phyloP scores from a whole-genome alignment of 2,888 invertebrate species.

The Rhopalosiphum nymphaeae region DNA sequence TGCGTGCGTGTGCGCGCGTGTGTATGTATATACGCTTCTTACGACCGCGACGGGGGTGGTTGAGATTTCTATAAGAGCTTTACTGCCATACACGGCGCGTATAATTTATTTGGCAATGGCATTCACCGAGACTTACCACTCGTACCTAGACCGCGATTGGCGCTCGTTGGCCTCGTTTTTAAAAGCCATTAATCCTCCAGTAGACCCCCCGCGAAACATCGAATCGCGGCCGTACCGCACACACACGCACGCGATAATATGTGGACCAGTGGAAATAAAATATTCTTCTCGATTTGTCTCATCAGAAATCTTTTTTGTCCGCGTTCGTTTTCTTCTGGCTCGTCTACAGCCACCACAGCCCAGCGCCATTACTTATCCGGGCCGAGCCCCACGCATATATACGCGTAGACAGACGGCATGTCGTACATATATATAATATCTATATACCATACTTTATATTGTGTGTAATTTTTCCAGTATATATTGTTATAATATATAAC shows the following conservation, averaged over 20 bases:
- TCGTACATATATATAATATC: not conserved
- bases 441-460: not conserved
- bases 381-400: not conserved
- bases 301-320: not conserved
- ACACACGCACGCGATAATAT: no score
- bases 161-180: constrained; percentile 23
- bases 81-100: not conserved
- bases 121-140: constrained; percentile 4
- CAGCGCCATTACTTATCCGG: not conserved
- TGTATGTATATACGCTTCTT: not conserved
- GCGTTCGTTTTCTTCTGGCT: not conserved
- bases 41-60: not conserved
- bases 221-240: not conserved
- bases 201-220: not conserved
- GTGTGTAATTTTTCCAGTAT: not conserved
- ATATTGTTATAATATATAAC: not conserved
- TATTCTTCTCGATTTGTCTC: constrained; percentile 24
- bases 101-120: constrained; percentile 37
- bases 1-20: no score
- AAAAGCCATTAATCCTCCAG: constrained; percentile 45
- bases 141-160: constrained; percentile 28
- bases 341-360: not conserved
- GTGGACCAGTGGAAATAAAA: not conserved
- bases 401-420: not conserved
- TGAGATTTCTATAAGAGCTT: constrained; percentile 30